Base-by-base conservation (phyloP, 2,888 invertebrate genomes). In the Alsophila aescularia region DNA sequence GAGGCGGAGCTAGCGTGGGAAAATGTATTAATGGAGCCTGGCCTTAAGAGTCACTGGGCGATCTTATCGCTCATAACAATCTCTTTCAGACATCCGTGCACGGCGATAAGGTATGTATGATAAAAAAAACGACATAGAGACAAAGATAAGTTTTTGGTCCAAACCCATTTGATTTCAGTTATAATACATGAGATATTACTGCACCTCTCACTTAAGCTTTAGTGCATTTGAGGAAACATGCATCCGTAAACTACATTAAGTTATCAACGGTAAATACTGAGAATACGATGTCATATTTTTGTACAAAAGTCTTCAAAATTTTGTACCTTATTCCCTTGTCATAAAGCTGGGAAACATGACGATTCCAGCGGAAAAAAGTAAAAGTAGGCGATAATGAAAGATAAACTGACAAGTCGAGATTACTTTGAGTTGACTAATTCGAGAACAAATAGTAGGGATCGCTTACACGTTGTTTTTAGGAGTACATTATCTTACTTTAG, bases 261-360 rank as follows among this genome's bases (percentile, higher is more conserved):
- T 79, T 81, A 83, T 84, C 81, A 75, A 68, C 63, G 52, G 60
- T 64, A 77, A 81, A 77, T 71, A 77, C 63, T 58, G 60, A 59
- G 59, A 68, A 71, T 57, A 66, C 35, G 7, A 40, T 55, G 42
- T 52, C 57, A 44, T 44, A 48, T 16, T 52, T 10, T 27, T n/a
- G n/a, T 0, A 14, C 12, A 21, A 15, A 12, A 14, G 13, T n/a
- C 12, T 10, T 24, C 9, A 39, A 10, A 34, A 42, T 24, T 44
- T 34, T 39, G 8, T 9, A 9, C 59, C 51, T 58, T 32, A 45
- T 16, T 41, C 48, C 59, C 9, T 42, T 64, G 55, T 14, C 10
- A 32, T 7, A 2, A 27, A 0, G 21, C 0, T 32, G 24, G 37
- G n/a, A 45, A 43, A 49, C 35, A 18, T 35, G 37, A 27, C 35